Evolutionary conservation across 2,888 invertebrate genomes (phyloP).

Genomic region (Globia sparganii): DNA sequence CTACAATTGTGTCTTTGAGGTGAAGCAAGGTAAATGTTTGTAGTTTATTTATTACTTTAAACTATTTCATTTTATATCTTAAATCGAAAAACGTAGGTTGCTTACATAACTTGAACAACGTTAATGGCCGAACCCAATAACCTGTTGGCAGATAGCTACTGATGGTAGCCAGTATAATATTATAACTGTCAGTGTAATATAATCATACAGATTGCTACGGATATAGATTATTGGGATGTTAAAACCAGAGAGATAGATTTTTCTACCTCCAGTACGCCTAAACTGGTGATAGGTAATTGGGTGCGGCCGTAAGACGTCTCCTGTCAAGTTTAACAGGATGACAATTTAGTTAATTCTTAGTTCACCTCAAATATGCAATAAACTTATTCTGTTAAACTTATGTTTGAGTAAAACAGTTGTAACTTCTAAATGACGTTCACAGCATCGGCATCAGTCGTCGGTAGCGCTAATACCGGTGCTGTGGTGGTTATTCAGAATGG

Average conservation of each 20-base stretch:
- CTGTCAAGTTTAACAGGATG: conserved; percentile 8
- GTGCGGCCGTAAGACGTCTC: background rate
- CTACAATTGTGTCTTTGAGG: conserved; percentile 64
- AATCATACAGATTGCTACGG: no score
- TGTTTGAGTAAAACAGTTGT: conserved; percentile 59
- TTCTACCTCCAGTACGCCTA: no score
- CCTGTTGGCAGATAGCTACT: no score
- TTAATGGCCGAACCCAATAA: background rate
- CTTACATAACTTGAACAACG: conserved; percentile 3
- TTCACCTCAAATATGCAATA: conserved; percentile 67
- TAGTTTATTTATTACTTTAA: conserved; percentile 17
- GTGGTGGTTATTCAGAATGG: conserved; percentile 55
- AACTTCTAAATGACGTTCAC: conserved; percentile 44
- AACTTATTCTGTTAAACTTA: conserved; percentile 66
- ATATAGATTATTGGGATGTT: no score
- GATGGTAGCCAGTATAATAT: no score
- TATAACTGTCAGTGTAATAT: no score
- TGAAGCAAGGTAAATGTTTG: conserved; percentile 48
- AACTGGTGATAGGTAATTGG: no score
- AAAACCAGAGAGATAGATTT: no score
- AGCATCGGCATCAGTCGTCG: conserved; percentile 13
- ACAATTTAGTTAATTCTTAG: conserved; percentile 33
- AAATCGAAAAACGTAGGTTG: conserved; percentile 6
- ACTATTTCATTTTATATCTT: conserved; percentile 18
- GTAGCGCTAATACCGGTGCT: conserved; percentile 22